phyloP scores from a whole-genome alignment of 1,140 invertebrate genomes.

The Drosophila melanica region DNA sequence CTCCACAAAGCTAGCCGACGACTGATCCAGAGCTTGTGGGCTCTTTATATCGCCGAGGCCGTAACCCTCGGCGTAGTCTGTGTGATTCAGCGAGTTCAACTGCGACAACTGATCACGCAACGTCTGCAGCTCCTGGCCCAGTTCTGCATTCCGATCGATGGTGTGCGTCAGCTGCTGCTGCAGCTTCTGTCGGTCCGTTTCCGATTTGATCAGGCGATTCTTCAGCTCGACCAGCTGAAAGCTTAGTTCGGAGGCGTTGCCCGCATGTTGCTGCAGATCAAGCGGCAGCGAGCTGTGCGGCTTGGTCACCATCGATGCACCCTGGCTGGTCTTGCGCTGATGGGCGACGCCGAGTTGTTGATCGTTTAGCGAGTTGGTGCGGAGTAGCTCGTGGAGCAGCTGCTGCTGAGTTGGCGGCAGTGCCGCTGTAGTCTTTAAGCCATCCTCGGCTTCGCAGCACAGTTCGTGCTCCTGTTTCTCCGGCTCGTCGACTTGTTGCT shows the following conservation, averaged over 20 bases:
- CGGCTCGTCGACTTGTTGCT: slow-evolving; percentile 44
- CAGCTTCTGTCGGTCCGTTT: slow-evolving; percentile 85
- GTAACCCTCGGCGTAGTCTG: slow-evolving; percentile 87
- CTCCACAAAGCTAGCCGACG: slow-evolving; percentile 74
- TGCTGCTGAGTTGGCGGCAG: slow-evolving; percentile 33
- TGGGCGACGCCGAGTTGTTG: slow-evolving; percentile 68
- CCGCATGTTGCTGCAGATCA: slow-evolving; percentile 65
- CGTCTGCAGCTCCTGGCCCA: slow-evolving; percentile 85
- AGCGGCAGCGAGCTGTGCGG: slow-evolving; percentile 67
- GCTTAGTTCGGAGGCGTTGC: slow-evolving; percentile 74
- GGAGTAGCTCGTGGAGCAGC: slow-evolving; percentile 57
- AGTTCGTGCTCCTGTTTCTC: slow-evolving; percentile 76
- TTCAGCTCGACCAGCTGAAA: slow-evolving; percentile 84
- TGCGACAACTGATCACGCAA: slow-evolving; percentile 85
- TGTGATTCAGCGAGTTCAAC: slow-evolving; percentile 84
- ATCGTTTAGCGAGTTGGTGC: slow-evolving; percentile 73
- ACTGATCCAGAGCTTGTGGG: slow-evolving; percentile 48
- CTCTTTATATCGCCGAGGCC: slow-evolving; percentile 72
- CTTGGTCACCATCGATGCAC: slow-evolving; percentile 34
- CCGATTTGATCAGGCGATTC: slow-evolving; percentile 84
- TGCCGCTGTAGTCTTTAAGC: slow-evolving; percentile 57
- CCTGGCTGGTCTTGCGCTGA: slow-evolving; percentile 49
- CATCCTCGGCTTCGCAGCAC: slow-evolving; percentile 77
- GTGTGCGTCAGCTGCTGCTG: slow-evolving; percentile 86
- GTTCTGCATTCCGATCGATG: slow-evolving; percentile 85